Conservation (phyloP, 2,888 invertebrate genomes). For the Apeira syringaria region DNA sequence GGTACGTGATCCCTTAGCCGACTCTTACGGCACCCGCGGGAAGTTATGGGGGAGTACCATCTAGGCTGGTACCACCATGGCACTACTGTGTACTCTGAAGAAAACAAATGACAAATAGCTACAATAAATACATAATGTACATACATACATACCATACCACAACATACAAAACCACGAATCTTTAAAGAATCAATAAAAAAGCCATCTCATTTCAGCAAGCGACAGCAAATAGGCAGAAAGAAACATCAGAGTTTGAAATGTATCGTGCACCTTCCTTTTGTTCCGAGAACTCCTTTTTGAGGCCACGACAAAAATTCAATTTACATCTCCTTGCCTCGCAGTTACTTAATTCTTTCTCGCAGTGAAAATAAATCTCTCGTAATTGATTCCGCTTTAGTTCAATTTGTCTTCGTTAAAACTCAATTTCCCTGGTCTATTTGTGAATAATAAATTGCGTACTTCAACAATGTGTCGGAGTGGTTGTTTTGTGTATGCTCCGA, state of each 20-base stretch:
- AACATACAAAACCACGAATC: background rate
- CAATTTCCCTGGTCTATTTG: slow-evolving; percentile 80
- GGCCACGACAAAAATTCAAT: slow-evolving; percentile 74
- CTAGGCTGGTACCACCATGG: no score
- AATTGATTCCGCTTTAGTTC: slow-evolving; percentile 81
- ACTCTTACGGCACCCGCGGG: no score
- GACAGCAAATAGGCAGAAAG: slow-evolving; percentile 37
- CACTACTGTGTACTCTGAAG: no score
- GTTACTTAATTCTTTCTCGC: slow-evolving; percentile 76
- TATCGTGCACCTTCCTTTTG: slow-evolving; percentile 47
- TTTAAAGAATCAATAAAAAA: slow-evolving; percentile 12
- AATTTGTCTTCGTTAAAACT: slow-evolving; percentile 82
- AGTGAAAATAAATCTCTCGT: slow-evolving; percentile 78
- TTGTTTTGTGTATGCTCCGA: slow-evolving; percentile 55
- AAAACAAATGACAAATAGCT: no score
- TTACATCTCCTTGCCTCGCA: slow-evolving; percentile 71
- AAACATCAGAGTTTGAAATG: slow-evolving; percentile 52
- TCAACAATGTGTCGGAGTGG: slow-evolving; percentile 59
- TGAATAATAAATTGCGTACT: slow-evolving; percentile 78
- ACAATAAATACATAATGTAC: no score
- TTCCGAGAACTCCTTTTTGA: slow-evolving; percentile 51
- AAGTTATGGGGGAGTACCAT: no score
- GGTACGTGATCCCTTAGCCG: no score
- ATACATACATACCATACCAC: no score
- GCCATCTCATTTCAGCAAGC: slow-evolving; percentile 16